Evolutionary conservation across 2,113 vertebrate species (phyloP).

Genomic region (Tamias sibiricus): DNA sequence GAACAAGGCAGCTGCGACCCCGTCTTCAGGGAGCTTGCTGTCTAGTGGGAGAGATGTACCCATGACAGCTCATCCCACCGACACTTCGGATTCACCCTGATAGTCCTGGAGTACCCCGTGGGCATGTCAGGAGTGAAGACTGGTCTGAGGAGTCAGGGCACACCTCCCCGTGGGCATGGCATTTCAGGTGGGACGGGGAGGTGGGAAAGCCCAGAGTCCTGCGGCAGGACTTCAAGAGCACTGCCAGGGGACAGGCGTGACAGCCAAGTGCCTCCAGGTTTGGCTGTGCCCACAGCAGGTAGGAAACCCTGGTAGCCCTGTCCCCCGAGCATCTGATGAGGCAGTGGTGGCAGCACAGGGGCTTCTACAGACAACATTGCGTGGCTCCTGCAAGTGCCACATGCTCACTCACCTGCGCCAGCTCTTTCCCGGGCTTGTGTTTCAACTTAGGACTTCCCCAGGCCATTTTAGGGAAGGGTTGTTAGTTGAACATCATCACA

Average conservation of each 20-base stretch:
- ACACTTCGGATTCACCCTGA: fast-evolving
- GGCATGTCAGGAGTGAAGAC: background rate
- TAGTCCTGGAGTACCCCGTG: too few relatives aligned
- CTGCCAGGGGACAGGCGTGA: background rate
- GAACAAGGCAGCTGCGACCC: background rate
- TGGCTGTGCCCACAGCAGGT: background rate
- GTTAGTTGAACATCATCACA: background rate
- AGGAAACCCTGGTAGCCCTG: background rate
- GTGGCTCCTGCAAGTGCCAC: constrained; percentile 56
- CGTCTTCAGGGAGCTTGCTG: background rate
- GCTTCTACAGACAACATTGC: background rate
- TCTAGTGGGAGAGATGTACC: background rate
- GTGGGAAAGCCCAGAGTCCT: background rate
- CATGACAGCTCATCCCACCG: background rate
- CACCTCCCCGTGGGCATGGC: background rate
- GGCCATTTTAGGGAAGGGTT: constrained; percentile 43
- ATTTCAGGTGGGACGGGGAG: background rate
- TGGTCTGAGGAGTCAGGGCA: background rate
- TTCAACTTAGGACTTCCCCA: constrained; percentile 8
- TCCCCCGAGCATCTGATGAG: background rate
- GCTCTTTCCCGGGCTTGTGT: background rate
- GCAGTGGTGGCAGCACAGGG: too few relatives aligned
- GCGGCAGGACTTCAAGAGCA: too few relatives aligned
- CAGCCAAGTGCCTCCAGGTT: background rate
- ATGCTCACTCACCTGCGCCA: constrained; percentile 71